phyloP scores from a whole-genome alignment of 2,797 vertebrate genomes.

The Discoglossus pictus region DNA sequence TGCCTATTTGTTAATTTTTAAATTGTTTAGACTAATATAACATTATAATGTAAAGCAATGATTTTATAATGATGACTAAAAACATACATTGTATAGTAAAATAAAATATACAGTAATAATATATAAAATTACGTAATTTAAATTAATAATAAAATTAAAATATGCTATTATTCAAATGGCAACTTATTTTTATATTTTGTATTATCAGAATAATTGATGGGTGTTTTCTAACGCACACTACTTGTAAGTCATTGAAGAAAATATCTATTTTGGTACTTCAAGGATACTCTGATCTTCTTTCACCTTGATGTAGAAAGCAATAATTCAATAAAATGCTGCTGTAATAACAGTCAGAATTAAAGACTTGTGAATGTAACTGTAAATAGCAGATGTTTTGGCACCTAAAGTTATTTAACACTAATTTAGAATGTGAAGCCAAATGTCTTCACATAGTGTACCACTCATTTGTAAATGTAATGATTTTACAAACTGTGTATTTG shows the following conservation, averaged over 20 bases:
- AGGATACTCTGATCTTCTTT: constrained; percentile 64
- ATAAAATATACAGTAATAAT: too few relatives aligned
- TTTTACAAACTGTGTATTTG: too few relatives aligned
- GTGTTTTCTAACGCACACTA: background rate
- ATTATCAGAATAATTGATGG: background rate
- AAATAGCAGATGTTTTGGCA: constrained; percentile 66
- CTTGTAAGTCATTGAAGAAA: background rate
- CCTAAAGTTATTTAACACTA: constrained; percentile 59
- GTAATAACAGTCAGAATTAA: constrained; percentile 60
- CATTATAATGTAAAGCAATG: too few relatives aligned
- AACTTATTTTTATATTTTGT: constrained; percentile 1
- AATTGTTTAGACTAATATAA: too few relatives aligned
- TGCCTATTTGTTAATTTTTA: too few relatives aligned
- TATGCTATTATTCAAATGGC: too few relatives aligned
- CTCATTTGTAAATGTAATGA: too few relatives aligned
- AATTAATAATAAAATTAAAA: too few relatives aligned
- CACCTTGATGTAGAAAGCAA: constrained; percentile 59
- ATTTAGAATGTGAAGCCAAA: constrained; percentile 58
- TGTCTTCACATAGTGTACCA: constrained; percentile 59
- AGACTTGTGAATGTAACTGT: constrained; percentile 58
- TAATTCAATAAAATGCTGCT: constrained; percentile 59
- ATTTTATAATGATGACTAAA: too few relatives aligned
- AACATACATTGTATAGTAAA: too few relatives aligned
- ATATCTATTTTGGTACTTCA: constrained; percentile 42
- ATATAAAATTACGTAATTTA: too few relatives aligned